Evolutionary conservation across 1,140 invertebrate species (phyloP).

Genomic region (Doryteuthis pealeii): DNA sequence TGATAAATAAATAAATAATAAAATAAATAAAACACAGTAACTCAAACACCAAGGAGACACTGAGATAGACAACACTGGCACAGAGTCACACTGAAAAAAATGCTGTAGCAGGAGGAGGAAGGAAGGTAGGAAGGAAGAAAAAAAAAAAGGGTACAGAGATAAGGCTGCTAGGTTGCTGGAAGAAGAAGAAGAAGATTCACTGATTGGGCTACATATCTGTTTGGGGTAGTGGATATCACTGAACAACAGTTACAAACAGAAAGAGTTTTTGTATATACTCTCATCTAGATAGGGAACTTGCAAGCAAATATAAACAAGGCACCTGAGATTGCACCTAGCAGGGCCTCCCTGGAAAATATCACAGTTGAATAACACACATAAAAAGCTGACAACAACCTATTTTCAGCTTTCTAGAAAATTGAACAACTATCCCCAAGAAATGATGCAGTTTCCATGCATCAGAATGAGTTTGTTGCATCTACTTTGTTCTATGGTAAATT

Average conservation of each 20-base stretch:
- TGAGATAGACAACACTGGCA: not conserved
- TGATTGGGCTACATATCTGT: too few species aligned
- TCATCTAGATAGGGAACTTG: too few species aligned
- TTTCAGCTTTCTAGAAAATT: not conserved
- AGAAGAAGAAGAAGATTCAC: not conserved
- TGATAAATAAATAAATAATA: too few species aligned
- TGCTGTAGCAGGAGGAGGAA: conserved; percentile 1
- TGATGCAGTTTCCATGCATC: not conserved
- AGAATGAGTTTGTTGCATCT: conserved; percentile 7
- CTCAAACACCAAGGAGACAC: not conserved
- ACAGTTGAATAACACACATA: conserved; percentile 2
- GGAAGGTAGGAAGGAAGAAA: too few species aligned
- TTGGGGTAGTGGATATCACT: not conserved
- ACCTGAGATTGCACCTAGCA: not conserved
- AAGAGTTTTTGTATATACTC: too few species aligned
- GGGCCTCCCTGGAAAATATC: not conserved
- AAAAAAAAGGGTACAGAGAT: not conserved
- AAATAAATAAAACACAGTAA: too few species aligned
- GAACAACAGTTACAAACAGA: too few species aligned
- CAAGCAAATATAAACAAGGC: too few species aligned
- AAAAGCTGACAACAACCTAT: conserved; percentile 12
- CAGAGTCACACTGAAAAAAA: conserved; percentile 2
- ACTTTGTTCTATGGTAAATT: conserved; percentile 10
- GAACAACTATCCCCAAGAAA: conserved; percentile 10
- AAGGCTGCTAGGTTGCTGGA: conserved; percentile 10